Percentiles rank a stretch among this genome's conserved stretches.
Evolutionary conservation across 92 coral and sea anemone genomes (phyloP).

Genomic region (Muricea muricata): DNA sequence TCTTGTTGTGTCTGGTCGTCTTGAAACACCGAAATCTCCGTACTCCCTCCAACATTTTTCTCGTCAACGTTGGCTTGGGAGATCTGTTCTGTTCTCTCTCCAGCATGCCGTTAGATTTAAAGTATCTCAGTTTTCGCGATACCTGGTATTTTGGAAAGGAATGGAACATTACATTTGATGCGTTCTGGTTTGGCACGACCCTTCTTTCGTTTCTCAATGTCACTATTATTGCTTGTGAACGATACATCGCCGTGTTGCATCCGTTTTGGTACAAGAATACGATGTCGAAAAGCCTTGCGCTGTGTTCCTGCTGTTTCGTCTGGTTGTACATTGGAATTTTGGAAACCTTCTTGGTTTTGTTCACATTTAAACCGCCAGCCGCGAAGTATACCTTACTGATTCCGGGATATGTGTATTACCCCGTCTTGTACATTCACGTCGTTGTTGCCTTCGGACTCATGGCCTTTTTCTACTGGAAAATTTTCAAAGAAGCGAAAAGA

Average conservation of each 20-base stretch:
- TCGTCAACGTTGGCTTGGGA: constrained; percentile 3
- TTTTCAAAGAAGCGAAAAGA: not conserved
- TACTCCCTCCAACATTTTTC: not conserved
- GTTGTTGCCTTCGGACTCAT: not conserved
- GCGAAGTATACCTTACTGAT: not conserved
- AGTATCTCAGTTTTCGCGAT: not conserved
- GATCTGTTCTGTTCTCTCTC: not conserved
- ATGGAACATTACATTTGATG: not conserved
- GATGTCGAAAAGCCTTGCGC: not conserved
- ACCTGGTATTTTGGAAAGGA: not conserved
- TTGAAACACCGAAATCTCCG: not conserved
- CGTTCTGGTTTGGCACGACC: not conserved
- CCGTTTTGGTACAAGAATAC: not conserved
- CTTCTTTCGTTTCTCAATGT: not conserved
- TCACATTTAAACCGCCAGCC: not conserved
- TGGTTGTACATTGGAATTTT: not conserved
- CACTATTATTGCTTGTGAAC: not conserved
- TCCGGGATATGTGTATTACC: not conserved
- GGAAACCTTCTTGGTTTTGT: not conserved
- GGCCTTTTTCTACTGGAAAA: not conserved
- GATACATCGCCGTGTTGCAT: not conserved
- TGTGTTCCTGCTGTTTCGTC: not conserved
- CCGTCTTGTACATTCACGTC: not conserved
- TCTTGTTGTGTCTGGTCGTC: constrained; percentile 5
- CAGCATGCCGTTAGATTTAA: not conserved